phyloP scores from a whole-genome alignment of 2,113 vertebrate genomes.

The Coptodon bakossiorum region DNA sequence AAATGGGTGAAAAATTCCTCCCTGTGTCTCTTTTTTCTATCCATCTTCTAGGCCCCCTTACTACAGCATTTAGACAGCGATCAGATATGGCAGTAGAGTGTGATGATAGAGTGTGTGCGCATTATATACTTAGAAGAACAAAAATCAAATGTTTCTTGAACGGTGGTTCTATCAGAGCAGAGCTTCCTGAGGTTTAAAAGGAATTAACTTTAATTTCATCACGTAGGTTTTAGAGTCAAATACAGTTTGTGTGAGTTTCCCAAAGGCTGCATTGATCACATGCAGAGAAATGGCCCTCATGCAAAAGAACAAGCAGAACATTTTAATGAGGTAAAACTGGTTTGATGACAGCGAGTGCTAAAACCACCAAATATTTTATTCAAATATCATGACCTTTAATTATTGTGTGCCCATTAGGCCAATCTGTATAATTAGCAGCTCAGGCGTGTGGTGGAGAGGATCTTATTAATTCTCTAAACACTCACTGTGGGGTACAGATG shows the following conservation, averaged over 20 bases:
- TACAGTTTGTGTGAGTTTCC: background rate
- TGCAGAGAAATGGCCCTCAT: background rate
- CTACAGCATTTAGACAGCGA: background rate
- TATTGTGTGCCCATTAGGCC: constrained; percentile 19
- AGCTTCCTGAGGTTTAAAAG: background rate
- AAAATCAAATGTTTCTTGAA: background rate
- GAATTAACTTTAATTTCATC: background rate
- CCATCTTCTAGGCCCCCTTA: background rate
- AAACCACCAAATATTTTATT: constrained; percentile 5
- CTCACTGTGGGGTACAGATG: background rate
- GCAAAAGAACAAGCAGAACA: background rate
- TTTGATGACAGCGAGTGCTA: background rate
- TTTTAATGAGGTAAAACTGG: background rate
- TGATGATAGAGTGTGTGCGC: background rate
- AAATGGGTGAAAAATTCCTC: background rate
- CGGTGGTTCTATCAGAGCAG: background rate
- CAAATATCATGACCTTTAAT: constrained; percentile 25
- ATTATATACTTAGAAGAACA: background rate
- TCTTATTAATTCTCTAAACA: constrained; percentile 37
- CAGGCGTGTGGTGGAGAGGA: background rate
- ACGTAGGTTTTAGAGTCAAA: background rate
- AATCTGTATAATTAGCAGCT: constrained; percentile 33
- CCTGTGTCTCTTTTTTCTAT: background rate
- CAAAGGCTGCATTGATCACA: background rate
- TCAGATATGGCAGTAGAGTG: background rate